Conservation (phyloP, 2,797 vertebrate species). For the Hippopotamyrus pictus region DNA sequence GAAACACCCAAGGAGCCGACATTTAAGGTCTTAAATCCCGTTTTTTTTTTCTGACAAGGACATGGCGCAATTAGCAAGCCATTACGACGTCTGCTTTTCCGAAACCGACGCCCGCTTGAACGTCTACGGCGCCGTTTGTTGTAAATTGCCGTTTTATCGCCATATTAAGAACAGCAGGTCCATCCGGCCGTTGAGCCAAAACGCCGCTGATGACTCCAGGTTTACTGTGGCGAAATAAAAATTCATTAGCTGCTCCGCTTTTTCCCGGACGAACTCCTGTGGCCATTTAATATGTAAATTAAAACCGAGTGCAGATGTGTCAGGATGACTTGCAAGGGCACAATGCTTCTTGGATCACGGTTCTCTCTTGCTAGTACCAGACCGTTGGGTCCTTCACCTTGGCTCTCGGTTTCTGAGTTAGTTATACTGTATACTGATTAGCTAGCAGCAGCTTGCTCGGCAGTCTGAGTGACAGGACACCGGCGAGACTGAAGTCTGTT, state of each 20-base stretch:
- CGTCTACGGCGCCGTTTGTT: neutral
- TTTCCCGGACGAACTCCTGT: neutral
- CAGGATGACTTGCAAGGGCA: neutral
- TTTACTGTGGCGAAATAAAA: conserved; percentile 9
- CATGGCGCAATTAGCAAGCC: neutral
- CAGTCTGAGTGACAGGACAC: neutral
- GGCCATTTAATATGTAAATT: conserved; percentile 6
- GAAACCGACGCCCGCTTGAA: neutral
- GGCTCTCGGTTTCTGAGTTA: neutral
- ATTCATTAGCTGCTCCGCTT: neutral
- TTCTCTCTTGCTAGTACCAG: neutral
- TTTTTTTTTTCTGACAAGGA: neutral
- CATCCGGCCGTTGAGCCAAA: neutral
- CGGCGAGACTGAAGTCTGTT: neutral
- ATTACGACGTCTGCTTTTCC: neutral
- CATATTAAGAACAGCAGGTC: neutral
- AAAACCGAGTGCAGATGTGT: neutral
- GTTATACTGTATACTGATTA: conserved; percentile 1
- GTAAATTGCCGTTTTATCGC: neutral
- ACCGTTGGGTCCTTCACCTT: neutral
- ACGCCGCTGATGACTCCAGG: neutral
- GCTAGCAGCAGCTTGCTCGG: neutral
- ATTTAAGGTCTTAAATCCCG: neutral
- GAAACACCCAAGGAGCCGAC: neutral
- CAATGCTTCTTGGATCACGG: neutral